These are phyloP conservation scores for Leucania comma DNA, from an alignment of 2,888 invertebrate species.

Conservation along the genomic window DNA sequence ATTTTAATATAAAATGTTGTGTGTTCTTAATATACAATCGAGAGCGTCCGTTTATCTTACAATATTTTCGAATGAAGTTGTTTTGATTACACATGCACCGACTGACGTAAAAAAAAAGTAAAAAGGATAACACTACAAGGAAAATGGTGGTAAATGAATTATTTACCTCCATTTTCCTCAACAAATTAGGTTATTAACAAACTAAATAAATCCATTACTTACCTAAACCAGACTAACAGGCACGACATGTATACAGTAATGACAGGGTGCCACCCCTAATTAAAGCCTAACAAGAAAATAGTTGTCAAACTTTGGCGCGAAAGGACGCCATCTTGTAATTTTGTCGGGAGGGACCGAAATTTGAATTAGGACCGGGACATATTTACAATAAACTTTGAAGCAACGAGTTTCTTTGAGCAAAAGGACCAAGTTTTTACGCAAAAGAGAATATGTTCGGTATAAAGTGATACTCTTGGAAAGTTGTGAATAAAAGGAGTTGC, in stretches of 20 bases:
- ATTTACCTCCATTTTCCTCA: slow-evolving; percentile 17
- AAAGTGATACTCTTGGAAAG: slow-evolving; percentile 48
- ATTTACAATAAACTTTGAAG: slow-evolving; percentile 48
- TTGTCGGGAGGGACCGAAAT: slow-evolving; percentile 38
- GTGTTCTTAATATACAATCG: not conserved
- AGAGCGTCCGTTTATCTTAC: not conserved
- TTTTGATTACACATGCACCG: not conserved
- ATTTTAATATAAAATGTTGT: not conserved
- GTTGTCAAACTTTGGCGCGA: slow-evolving; percentile 47
- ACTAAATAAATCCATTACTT: slow-evolving; percentile 46
- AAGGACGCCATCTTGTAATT: slow-evolving; percentile 58
- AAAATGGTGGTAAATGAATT: slow-evolving; percentile 5
- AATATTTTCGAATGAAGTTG: not conserved
- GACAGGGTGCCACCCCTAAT: slow-evolving; percentile 54
- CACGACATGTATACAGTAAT: slow-evolving; percentile 46
- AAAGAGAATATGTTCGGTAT: slow-evolving; percentile 38
- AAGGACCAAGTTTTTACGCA: slow-evolving; percentile 36
- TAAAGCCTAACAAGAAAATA: slow-evolving; percentile 64
- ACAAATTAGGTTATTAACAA: slow-evolving; percentile 38
- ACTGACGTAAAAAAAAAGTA: not conserved
- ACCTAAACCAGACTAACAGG: slow-evolving; percentile 14
- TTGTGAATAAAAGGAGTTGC: slow-evolving; percentile 40
- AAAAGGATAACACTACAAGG: slow-evolving; percentile 8
- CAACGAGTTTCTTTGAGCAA: slow-evolving; percentile 41
- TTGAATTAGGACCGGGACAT: slow-evolving; percentile 48